Percentiles rank a stretch among this genome's conserved stretches.
Evolutionary conservation across 2,888 invertebrate species (phyloP).

Genomic region (Strigamia transsilvanica): DNA sequence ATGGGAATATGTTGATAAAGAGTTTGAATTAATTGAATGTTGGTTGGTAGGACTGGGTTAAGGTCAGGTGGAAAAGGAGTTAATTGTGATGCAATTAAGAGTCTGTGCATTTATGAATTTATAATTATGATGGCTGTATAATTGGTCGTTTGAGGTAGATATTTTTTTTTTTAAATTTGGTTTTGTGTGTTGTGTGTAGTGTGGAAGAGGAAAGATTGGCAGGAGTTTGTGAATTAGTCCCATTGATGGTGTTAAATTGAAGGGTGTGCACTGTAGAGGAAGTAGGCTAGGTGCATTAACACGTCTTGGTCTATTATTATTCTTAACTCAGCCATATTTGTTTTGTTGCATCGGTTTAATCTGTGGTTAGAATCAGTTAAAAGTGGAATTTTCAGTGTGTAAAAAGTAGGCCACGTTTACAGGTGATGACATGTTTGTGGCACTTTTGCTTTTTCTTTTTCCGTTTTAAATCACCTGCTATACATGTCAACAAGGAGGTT

Average conservation of each 20-base stretch:
- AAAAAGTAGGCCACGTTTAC: slow-evolving; percentile 16
- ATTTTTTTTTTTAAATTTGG: not conserved
- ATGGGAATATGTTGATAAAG: not conserved
- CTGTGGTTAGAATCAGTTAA: slow-evolving; percentile 35
- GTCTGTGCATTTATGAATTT: no score
- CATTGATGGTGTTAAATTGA: slow-evolving; percentile 3
- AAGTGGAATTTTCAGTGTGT: not conserved
- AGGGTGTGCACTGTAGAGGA: slow-evolving; percentile 26
- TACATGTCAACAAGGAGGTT: not conserved
- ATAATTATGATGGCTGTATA: no score
- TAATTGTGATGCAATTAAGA: not conserved
- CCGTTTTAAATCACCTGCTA: not conserved
- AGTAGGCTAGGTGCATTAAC: slow-evolving; percentile 10
- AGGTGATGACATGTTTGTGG: slow-evolving; percentile 31
- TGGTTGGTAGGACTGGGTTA: slow-evolving; percentile 20
- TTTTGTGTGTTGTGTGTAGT: not conserved
- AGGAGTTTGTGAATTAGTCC: not conserved
- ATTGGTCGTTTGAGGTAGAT: no score
- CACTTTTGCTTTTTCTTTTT: slow-evolving; percentile 17
- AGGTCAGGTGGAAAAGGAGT: slow-evolving; percentile 1
- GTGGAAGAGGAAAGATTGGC: not conserved
- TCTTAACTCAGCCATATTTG: slow-evolving; percentile 11
- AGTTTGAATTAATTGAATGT: not conserved
- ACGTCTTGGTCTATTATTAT: not conserved
- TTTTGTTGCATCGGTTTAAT: slow-evolving; percentile 10